Percentiles rank a stretch among this genome's conserved stretches.
phyloP scores from a whole-genome alignment of 2,797 vertebrate genomes.

The Mormyrus hasselquistii region DNA sequence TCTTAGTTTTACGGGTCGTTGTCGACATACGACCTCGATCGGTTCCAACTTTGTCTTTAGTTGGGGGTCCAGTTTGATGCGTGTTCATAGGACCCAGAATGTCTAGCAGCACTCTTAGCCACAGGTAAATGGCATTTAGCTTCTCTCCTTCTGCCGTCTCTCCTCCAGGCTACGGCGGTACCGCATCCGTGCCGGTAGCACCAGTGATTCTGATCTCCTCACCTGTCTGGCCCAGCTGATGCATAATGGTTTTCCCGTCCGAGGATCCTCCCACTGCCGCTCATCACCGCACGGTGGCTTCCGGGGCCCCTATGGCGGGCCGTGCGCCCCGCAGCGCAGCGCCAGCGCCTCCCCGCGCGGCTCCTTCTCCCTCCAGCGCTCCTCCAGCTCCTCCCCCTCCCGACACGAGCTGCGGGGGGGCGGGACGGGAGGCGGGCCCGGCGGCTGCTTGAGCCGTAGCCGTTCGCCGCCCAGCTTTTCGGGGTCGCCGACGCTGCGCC shows the following conservation, averaged over 20 bases:
- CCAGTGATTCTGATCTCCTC: slow-evolving; percentile 89
- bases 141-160: background rate
- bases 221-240: slow-evolving; percentile 92
- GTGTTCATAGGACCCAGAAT: background rate
- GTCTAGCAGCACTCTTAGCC: background rate
- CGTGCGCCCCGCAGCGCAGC: slow-evolving; percentile 81
- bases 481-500: slow-evolving; percentile 82
- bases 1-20: background rate
- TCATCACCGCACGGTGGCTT: slow-evolving; percentile 68
- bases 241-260: slow-evolving; percentile 62
- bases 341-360: slow-evolving; percentile 90
- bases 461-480: slow-evolving; percentile 93
- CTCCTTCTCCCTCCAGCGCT: slow-evolving; percentile 89
- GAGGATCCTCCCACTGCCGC: slow-evolving; percentile 65
- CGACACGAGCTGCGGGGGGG: slow-evolving; percentile 70
- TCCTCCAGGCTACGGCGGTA: slow-evolving; percentile 77
- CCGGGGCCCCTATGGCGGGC: slow-evolving; percentile 79
- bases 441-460: slow-evolving; percentile 71
- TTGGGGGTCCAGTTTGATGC: background rate
- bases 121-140: background rate
- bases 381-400: slow-evolving; percentile 89
- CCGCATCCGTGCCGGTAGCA: slow-evolving; percentile 84
- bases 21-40: no score
- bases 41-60: background rate
- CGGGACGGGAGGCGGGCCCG: slow-evolving; percentile 42